Evolutionary conservation across 1,140 invertebrate species (phyloP).

Genomic region (Drosophila triauraria): DNA sequence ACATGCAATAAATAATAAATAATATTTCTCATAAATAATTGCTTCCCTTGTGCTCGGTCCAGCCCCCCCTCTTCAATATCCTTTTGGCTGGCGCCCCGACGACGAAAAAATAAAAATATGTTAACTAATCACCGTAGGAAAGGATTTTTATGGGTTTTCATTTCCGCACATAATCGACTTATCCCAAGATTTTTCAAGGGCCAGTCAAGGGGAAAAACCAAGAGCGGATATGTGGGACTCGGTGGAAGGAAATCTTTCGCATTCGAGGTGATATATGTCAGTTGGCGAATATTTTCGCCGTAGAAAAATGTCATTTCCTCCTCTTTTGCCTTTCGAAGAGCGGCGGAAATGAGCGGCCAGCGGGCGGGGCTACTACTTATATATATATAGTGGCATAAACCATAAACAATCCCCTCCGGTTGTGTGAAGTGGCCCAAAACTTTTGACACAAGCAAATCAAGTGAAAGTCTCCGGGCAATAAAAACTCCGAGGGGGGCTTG

Average conservation of each 20-base stretch:
- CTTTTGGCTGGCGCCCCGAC: constrained; percentile 31
- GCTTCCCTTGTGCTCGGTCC: constrained; percentile 57
- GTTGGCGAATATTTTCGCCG: constrained; percentile 51
- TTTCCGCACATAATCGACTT: constrained; percentile 82
- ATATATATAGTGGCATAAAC: constrained; percentile 7
- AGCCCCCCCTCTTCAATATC: neutral
- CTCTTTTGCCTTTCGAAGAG: constrained; percentile 26
- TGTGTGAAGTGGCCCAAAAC: constrained; percentile 48
- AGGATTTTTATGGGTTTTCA: constrained; percentile 85
- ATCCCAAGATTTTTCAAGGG: constrained; percentile 46
- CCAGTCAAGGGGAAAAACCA: constrained; percentile 82
- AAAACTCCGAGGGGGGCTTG: constrained; percentile 61
- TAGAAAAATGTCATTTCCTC: constrained; percentile 81
- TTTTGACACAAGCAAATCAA: constrained; percentile 77
- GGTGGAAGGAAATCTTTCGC: constrained; percentile 29
- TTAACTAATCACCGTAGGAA: constrained; percentile 85
- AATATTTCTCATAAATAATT: constrained; percentile 85
- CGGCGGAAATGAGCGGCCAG: constrained; percentile 67
- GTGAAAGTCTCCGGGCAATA: constrained; percentile 66
- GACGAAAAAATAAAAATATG: constrained; percentile 74
- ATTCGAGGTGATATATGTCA: constrained; percentile 76
- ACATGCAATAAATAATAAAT: constrained; percentile 82
- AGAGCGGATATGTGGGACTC: constrained; percentile 81
- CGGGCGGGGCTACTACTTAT: constrained; percentile 3
- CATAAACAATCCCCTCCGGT: constrained; percentile 49